A percentile compares a stretch with the other conserved stretches of the same genome.
phyloP scores from a whole-genome alignment of 2,888 invertebrate species.

The Eutolmus rufibarbis region DNA sequence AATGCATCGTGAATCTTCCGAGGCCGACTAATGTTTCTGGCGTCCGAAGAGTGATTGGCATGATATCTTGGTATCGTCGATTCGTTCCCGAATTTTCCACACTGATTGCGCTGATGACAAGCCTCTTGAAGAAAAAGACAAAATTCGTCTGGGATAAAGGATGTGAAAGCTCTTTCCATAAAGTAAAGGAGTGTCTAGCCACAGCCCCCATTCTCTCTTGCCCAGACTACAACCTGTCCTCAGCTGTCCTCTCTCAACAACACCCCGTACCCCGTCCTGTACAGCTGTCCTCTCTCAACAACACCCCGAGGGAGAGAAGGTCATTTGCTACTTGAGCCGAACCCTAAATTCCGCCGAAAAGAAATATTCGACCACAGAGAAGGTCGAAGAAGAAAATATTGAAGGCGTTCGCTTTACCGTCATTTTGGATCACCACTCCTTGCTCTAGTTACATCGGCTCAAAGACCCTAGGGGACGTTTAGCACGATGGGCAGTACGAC shows the following conservation, averaged over 20 bases:
- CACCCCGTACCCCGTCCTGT: too few species aligned
- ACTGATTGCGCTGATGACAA: background rate
- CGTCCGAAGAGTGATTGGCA: background rate
- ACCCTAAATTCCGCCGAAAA: background rate
- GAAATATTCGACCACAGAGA: too few species aligned
- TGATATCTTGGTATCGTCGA: constrained; percentile 28
- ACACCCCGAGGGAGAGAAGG: constrained; percentile 40
- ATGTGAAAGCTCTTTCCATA: background rate
- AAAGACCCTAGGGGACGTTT: too few species aligned
- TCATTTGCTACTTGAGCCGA: constrained; percentile 21
- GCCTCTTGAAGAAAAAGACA: background rate
- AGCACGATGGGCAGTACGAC: too few species aligned
- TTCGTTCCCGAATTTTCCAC: constrained; percentile 23
- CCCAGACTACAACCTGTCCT: background rate
- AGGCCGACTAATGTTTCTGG: constrained; percentile 19
- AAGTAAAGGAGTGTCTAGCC: background rate
- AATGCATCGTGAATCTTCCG: background rate
- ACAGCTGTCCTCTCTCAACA: constrained; percentile 23
- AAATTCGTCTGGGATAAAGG: background rate
- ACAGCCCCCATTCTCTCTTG: too few species aligned
- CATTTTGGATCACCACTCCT: too few species aligned
- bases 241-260: too few species aligned
- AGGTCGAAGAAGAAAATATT: too few species aligned
- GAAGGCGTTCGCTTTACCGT: too few species aligned
- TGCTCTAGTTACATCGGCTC: too few species aligned